Conservation (phyloP, 2,888 invertebrate species). For the Ornithoptera priamus region DNA sequence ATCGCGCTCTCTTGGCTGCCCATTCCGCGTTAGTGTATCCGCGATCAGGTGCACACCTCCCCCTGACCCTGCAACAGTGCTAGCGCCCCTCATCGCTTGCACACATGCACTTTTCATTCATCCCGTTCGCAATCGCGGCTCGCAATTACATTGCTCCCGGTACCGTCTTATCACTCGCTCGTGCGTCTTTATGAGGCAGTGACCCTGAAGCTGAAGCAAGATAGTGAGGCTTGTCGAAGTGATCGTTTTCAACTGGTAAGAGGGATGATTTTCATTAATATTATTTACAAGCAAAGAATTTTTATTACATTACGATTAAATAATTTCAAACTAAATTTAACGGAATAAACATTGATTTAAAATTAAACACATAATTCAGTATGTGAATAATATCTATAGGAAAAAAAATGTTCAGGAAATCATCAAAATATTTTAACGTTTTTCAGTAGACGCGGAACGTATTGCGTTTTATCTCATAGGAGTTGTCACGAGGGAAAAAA, state of each 20-base stretch:
- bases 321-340: not conserved
- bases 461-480: conserved; percentile 59
- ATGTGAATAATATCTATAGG: not conserved
- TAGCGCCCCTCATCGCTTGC: conserved; percentile 40
- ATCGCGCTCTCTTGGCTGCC: conserved; percentile 46
- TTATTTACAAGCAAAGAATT: not conserved
- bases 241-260: conserved; percentile 23
- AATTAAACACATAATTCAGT: not conserved
- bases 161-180: conserved; percentile 24
- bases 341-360: conserved; percentile 5
- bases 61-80: conserved; percentile 34
- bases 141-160: conserved; percentile 31
- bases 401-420: conserved; percentile 11
- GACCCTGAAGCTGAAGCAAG: conserved; percentile 27
- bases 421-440: conserved; percentile 34
- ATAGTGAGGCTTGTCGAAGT: conserved; percentile 27
- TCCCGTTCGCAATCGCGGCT: conserved; percentile 42
- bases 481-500: conserved; percentile 69
- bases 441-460: conserved; percentile 39
- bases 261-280: conserved; percentile 19
- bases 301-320: not conserved
- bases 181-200: conserved; percentile 28
- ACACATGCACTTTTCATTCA: conserved; percentile 66
- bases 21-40: conserved; percentile 46
- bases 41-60: conserved; percentile 61